A percentile compares a stretch with the other conserved stretches of the same genome.
Evolutionary conservation across 2,113 vertebrate genomes (phyloP).

Genomic region (Gobio gobio): DNA sequence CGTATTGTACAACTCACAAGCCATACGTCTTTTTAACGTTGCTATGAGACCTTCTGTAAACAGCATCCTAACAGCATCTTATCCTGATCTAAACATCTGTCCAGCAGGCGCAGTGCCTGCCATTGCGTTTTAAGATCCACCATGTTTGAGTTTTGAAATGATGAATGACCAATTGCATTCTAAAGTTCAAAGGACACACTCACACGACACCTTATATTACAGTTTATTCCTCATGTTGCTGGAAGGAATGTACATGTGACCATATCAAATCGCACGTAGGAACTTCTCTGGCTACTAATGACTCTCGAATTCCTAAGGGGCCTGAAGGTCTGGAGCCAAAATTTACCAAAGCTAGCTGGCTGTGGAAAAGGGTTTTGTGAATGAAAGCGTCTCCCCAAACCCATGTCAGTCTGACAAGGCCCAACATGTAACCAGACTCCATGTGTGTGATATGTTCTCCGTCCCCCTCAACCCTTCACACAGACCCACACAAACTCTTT

Average conservation of each 20-base stretch:
- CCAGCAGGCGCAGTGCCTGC: constrained; percentile 7
- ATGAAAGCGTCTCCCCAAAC: constrained; percentile 28
- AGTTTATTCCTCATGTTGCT: neutral
- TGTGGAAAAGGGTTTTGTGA: constrained; percentile 26
- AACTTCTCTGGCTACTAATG: constrained; percentile 5
- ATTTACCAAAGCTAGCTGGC: constrained; percentile 10
- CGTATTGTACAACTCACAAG: neutral
- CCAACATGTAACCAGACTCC: constrained; percentile 34
- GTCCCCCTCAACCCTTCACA: neutral
- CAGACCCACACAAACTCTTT: constrained; percentile 41
- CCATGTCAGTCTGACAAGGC: constrained; percentile 26
- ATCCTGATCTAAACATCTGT: constrained; percentile 38
- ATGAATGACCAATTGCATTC: constrained; percentile 9
- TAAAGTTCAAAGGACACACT: constrained; percentile 11
- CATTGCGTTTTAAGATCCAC: constrained; percentile 18
- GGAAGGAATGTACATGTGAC: neutral
- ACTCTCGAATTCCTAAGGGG: constrained; percentile 6
- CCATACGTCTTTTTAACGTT: neutral
- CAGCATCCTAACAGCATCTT: constrained; percentile 27
- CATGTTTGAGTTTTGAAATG: constrained; percentile 30
- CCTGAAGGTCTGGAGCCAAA: constrained; percentile 22
- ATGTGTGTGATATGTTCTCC: constrained; percentile 41
- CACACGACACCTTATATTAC: constrained; percentile 6
- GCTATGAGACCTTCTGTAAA: constrained; percentile 15
- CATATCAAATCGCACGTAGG: neutral